Conservation (phyloP, 53 echinoderm and acorn worm species). For the Patiria pectinifera region DNA sequence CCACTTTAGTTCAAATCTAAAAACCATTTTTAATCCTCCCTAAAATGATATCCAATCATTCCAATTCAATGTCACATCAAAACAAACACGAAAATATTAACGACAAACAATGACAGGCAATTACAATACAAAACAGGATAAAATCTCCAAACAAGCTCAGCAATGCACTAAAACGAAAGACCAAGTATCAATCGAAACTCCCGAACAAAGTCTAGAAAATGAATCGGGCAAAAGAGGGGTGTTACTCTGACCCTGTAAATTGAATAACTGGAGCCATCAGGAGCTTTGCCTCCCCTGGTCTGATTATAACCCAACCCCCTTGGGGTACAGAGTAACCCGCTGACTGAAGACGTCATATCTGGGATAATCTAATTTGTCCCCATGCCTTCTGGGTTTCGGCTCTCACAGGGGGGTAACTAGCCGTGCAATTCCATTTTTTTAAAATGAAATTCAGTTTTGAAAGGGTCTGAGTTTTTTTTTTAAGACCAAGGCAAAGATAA, state of each 20-base stretch:
- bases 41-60: too few relatives aligned
- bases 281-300: not conserved
- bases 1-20: too few relatives aligned
- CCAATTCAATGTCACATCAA: too few relatives aligned
- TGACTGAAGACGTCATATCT: slow-evolving; percentile 59
- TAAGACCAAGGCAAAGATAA: slow-evolving; percentile 15
- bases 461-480: not conserved
- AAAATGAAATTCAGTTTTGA: not conserved
- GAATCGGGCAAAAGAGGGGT: not conserved
- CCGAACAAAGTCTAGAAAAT: not conserved
- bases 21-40: too few relatives aligned
- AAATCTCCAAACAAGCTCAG: too few relatives aligned
- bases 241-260: slow-evolving; percentile 29
- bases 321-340: slow-evolving; percentile 11
- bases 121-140: too few relatives aligned
- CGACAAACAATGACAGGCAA: too few relatives aligned
- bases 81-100: too few relatives aligned
- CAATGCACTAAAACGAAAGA: too few relatives aligned
- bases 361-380: slow-evolving; percentile 47
- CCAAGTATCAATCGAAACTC: too few relatives aligned
- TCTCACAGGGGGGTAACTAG: slow-evolving; percentile 1
- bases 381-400: slow-evolving; percentile 15
- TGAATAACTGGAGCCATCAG: slow-evolving; percentile 29
- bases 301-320: slow-evolving; percentile 13
- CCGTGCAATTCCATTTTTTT: not conserved